Evolutionary conservation across 2,113 vertebrate genomes (phyloP).

Genomic region (Forbesichthys papilliferus): DNA sequence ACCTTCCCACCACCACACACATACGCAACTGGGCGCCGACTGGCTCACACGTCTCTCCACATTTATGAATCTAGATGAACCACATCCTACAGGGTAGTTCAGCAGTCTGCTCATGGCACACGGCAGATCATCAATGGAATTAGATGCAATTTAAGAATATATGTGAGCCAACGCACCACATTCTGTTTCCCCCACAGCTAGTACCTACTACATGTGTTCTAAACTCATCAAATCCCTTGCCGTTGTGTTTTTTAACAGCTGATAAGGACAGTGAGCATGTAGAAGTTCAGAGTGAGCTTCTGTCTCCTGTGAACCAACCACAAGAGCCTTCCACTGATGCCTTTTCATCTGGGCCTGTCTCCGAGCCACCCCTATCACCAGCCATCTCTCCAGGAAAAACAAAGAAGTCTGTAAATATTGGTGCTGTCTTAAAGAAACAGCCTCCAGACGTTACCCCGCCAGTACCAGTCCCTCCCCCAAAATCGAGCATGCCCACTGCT

Average conservation of each 20-base stretch:
- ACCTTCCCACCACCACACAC: too few species aligned
- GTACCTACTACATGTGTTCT: background rate
- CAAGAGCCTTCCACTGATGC: conserved; percentile 22
- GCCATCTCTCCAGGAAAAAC: conserved; percentile 35
- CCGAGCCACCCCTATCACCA: conserved; percentile 18
- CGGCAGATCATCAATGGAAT: too few species aligned
- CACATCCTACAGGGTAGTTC: too few species aligned
- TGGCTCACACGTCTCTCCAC: too few species aligned
- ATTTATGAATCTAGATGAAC: too few species aligned
- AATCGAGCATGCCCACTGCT: conserved; percentile 49
- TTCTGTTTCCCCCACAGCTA: background rate
- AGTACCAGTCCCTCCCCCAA: conserved; percentile 63
- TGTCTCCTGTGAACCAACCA: conserved; percentile 17
- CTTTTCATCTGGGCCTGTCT: conserved; percentile 1
- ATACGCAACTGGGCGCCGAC: too few species aligned
- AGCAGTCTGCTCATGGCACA: too few species aligned
- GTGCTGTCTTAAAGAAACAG: conserved; percentile 25
- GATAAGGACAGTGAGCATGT: conserved; percentile 35
- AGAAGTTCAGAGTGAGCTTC: conserved; percentile 31
- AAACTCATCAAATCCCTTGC: conserved; percentile 2
- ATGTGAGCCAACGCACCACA: too few species aligned
- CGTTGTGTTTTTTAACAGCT: conserved; percentile 59
- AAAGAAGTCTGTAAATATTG: conserved; percentile 43
- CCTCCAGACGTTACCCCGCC: conserved; percentile 14
- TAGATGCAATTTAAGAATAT: too few species aligned